Evolutionary conservation across 2,888 invertebrate species (phyloP).

Genomic region (Calameuta filiformis): DNA sequence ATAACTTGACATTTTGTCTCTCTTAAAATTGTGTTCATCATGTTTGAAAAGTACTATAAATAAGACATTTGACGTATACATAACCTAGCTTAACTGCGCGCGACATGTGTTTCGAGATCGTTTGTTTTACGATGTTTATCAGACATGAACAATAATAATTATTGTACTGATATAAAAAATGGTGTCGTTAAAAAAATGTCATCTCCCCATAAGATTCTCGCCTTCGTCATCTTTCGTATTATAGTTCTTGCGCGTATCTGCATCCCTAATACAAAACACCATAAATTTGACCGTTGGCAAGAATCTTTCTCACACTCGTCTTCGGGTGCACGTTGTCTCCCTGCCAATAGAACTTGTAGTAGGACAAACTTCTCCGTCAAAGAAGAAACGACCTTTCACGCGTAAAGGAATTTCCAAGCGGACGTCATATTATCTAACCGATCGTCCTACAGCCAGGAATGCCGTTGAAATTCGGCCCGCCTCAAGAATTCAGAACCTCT

Average conservation of each 20-base stretch:
- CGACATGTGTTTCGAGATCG: too few species aligned
- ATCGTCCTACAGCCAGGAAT: too few species aligned
- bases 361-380: neutral
- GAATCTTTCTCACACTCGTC: slow-evolving; percentile 53
- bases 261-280: slow-evolving; percentile 50
- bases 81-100: too few species aligned
- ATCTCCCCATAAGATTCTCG: too few species aligned
- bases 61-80: too few species aligned
- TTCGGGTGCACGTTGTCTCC: slow-evolving; percentile 3
- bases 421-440: too few species aligned
- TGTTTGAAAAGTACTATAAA: too few species aligned
- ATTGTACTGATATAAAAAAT: too few species aligned
- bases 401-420: neutral
- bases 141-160: too few species aligned
- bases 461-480: neutral
- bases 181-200: too few species aligned
- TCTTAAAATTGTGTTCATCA: too few species aligned
- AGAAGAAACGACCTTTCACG: neutral
- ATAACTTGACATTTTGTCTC: slow-evolving; percentile 17
- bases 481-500: neutral
- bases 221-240: neutral
- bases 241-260: slow-evolving; percentile 38
- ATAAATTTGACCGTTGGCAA: slow-evolving; percentile 56
- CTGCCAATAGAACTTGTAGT: neutral
- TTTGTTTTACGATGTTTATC: too few species aligned